A percentile compares a stretch with the other conserved stretches of the same genome.
These are phyloP conservation scores for Channa argus DNA, from an alignment of 2,113 vertebrate species.

Conservation along the genomic window DNA sequence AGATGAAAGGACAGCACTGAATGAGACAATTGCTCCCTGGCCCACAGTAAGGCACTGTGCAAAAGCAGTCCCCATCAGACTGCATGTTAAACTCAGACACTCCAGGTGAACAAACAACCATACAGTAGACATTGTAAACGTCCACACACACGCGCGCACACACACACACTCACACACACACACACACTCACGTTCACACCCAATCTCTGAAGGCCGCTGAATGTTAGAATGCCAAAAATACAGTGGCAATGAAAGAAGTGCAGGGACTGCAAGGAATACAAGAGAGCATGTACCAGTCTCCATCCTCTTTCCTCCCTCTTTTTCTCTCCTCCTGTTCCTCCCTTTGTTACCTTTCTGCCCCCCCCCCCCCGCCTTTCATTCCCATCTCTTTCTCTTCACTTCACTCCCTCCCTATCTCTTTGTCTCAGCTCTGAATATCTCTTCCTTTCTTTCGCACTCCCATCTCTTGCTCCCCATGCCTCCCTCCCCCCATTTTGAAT, in stretches of 20 bases:
- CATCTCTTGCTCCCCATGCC: conserved; percentile 9
- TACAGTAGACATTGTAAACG: conserved; percentile 30
- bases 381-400: conserved; percentile 46
- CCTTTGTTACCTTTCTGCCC: conserved; percentile 49
- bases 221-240: conserved; percentile 69
- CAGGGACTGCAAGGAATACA: conserved; percentile 64
- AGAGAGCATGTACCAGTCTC: conserved; percentile 38
- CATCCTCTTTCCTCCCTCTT: conserved; percentile 47
- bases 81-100: conserved; percentile 64
- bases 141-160: conserved; percentile 15
- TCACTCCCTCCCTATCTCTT: conserved; percentile 19
- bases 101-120: conserved; percentile 50
- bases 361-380: conserved; percentile 47
- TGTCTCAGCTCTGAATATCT: conserved; percentile 51
- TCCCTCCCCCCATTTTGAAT: conserved; percentile 1
- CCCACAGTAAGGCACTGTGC: conserved; percentile 57
- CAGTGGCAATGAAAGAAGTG: conserved; percentile 55
- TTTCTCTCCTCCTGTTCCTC: conserved; percentile 32
- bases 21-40: conserved; percentile 55
- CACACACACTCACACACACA: not conserved
- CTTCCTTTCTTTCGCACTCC: conserved; percentile 26
- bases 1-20: conserved; percentile 43
- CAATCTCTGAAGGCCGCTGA: conserved; percentile 48
- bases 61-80: conserved; percentile 63
- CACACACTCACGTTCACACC: not conserved